Base-by-base conservation (phyloP, 2,888 invertebrate genomes). In the Byasa hedistus region DNA sequence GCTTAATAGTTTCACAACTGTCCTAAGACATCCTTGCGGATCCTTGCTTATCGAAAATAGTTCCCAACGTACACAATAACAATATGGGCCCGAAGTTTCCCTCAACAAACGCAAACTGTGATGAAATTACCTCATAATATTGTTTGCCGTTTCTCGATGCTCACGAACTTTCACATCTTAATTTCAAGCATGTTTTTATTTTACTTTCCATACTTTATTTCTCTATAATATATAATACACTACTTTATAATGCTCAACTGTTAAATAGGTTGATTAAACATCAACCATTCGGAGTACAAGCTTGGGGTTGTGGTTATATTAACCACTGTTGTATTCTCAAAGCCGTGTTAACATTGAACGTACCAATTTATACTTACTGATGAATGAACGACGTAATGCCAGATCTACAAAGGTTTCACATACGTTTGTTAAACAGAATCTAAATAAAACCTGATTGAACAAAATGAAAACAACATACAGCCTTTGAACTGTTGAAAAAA, bases 101-200 rank as follows among this genome's bases (percentile, higher is more conserved):
- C 51, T n/a, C 17, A 65, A 57, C 65, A 48, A 61, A 48, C 27
- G 19, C 36, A 39, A 65, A 65, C 57, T 57, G 57, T 61, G 56
- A 59, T 56, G 61, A 61, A 61, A 65, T 65, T 57, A 65, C n/a
- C 39, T 61, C 27, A 23, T 24, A 61, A 65, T 61, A 65, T 61
- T 65, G 51, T 65, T 56, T 61, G 61, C 61, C 36, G 36, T 24
- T 12, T 63, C 51, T 24, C 24, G 60, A 60, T 57, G 60, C 55
- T 51, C 59, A 12, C 22, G 10, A 67, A 60, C 64, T 64, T 51
- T 57, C 48, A 67, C 64, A 52, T 67, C 52, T 39, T 55, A 60
- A 67, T 64, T 64, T 51, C 48, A 55, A 8, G 10, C 22, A 36
- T 4, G 4, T 39, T 39, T 15, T 39, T 39, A 39, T 39, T 39